Percentiles rank a stretch among this genome's conserved stretches.
Evolutionary conservation across 2,888 invertebrate species (phyloP).

Genomic region (Pseudococcus viburni): DNA sequence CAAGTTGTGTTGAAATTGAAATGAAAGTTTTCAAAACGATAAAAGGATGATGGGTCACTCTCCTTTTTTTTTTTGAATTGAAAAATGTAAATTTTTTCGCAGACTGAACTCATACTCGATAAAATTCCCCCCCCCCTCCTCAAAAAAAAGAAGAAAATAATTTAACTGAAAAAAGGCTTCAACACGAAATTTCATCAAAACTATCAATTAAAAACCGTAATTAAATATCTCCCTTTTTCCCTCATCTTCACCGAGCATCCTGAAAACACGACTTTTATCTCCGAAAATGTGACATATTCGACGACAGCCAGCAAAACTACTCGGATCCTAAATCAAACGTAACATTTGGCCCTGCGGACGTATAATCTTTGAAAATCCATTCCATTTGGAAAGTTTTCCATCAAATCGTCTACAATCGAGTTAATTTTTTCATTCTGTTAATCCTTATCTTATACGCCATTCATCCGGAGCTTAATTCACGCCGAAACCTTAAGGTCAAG

Average conservation of each 20-base stretch:
- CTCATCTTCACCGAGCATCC: background rate
- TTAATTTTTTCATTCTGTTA: conserved; percentile 7
- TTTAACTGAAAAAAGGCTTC: background rate
- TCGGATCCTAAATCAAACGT: conserved; percentile 1
- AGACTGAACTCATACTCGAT: no score
- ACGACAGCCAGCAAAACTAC: background rate
- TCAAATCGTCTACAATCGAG: background rate
- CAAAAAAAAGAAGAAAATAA: background rate
- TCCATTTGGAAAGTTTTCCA: background rate
- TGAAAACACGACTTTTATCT: background rate
- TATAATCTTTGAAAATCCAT: background rate
- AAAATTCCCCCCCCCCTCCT: no score
- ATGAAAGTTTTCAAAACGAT: background rate
- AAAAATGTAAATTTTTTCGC: background rate
- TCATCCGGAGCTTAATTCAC: background rate
- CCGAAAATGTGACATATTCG: background rate
- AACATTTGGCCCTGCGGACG: background rate
- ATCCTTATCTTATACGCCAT: conserved; percentile 2
- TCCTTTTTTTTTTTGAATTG: background rate
- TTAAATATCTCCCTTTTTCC: background rate
- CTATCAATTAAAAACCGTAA: background rate
- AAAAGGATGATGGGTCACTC: background rate
- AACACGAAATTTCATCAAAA: background rate
- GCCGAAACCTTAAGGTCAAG: conserved; percentile 10
- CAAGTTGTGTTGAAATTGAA: background rate